Base-by-base conservation (phyloP, 2,888 invertebrate genomes). In the Bembecia ichneumoniformis region DNA sequence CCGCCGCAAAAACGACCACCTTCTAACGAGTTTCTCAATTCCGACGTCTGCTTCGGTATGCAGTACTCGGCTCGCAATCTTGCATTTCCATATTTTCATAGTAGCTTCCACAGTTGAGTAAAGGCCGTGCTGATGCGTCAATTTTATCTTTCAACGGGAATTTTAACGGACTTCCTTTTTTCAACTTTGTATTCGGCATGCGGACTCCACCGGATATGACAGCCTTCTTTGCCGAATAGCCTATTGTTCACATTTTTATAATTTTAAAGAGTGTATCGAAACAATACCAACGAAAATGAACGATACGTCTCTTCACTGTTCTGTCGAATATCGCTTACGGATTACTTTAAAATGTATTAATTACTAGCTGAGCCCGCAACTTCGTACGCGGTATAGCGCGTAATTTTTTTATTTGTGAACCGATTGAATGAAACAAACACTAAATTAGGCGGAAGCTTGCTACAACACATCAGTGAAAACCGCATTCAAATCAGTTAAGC, bases 1-100 rank as follows among this genome's bases (percentile, higher is more conserved):
- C 59, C 58, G 55, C 59, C 53, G 65, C 65, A 82, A 82, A 80
- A 82, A 79, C 68, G 62, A 57, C 60, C 58, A 66, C 68, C 28
- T 68, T 72, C 74, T 73, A 78, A 79, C 77, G 62, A 80, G 82
- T 82, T 81, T 82, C 80, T 77, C 78, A 77, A 75, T 74, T 69
- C 74, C 74, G 68, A 64, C 66, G 59, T 78, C 81, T 68, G 71
- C 69, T 78, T 74, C 64, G 74, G 74, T 44, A 44, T n/a, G 40
- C 14, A 13, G 40, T 40, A 40, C 36, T 40, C 36, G 40, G 11
- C 36, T 40, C 36, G 40, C 40, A 40, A 40, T 40, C n/a, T 10
- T 11, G 44, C 15, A 13, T 44, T 15, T 10, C 44, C 44, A 44
- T 44, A n/a, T n/a, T n/a, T n/a, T n/a, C n/a, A n/a, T n/a, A n/a